Percentiles rank a stretch among this genome's conserved stretches.
Evolutionary conservation across 2,797 vertebrate species (phyloP).

Genomic region (Pyrocephalus nanus): DNA sequence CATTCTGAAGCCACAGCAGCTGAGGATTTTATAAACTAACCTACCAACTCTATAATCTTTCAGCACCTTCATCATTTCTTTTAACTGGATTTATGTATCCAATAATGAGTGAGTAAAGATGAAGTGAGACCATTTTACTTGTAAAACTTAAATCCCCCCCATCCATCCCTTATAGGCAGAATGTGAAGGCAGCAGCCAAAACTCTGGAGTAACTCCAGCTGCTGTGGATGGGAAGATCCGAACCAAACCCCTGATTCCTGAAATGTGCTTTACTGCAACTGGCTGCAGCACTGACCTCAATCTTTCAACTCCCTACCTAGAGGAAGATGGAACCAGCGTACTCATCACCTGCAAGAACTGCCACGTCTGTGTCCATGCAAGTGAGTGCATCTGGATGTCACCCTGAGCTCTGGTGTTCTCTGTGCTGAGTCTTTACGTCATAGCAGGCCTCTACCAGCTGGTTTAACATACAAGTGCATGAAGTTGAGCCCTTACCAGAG

Average conservation of each 20-base stretch:
- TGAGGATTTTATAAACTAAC: background rate
- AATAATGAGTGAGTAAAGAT: background rate
- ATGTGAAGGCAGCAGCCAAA: slow-evolving; percentile 75
- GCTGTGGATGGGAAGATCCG: slow-evolving; percentile 73
- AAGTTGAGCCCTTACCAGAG: background rate
- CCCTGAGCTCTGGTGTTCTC: background rate
- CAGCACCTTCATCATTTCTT: background rate
- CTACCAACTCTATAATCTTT: background rate
- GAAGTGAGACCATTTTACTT: background rate
- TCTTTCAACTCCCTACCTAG: slow-evolving; percentile 87
- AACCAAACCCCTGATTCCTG: slow-evolving; percentile 94
- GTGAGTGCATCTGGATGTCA: slow-evolving; percentile 77
- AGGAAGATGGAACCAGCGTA: slow-evolving; percentile 89
- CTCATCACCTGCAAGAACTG: slow-evolving; percentile 91
- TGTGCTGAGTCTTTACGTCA: background rate
- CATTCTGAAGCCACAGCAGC: background rate
- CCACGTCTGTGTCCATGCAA: slow-evolving; percentile 91
- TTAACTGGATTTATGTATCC: background rate
- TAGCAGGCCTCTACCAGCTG: background rate
- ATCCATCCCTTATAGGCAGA: slow-evolving; percentile 78
- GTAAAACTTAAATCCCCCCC: background rate
- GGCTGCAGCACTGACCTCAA: slow-evolving; percentile 85
- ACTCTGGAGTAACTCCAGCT: slow-evolving; percentile 51
- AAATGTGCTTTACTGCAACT: slow-evolving; percentile 95
- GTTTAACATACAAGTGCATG: background rate